These are phyloP conservation scores for Sycophila texana DNA, from an alignment of 2,888 invertebrate species.

Conservation along the genomic window DNA sequence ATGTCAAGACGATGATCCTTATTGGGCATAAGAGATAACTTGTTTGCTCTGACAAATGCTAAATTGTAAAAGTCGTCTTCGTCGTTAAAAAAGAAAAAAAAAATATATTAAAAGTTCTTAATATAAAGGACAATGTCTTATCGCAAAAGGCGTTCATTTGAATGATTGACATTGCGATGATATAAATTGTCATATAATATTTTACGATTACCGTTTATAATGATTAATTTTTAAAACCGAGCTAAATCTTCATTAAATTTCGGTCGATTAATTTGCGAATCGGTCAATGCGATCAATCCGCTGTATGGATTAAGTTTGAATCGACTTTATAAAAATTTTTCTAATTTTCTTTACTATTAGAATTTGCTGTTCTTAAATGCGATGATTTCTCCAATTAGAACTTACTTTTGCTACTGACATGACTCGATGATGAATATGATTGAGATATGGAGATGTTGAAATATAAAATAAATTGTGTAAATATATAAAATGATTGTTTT, in stretches of 20 bases:
- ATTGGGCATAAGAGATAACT: slow-evolving; percentile 23
- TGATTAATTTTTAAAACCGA: slow-evolving; percentile 27
- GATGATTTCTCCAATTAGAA: slow-evolving; percentile 58
- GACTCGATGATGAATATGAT: slow-evolving; percentile 70
- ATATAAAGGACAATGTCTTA: slow-evolving; percentile 32
- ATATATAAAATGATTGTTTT: slow-evolving; percentile 63
- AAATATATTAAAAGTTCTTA: slow-evolving; percentile 30
- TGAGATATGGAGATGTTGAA: slow-evolving; percentile 71
- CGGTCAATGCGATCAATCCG: slow-evolving; percentile 1
- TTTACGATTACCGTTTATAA: slow-evolving; percentile 14
- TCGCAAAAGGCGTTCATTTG: slow-evolving; percentile 21
- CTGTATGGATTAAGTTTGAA: slow-evolving; percentile 15
- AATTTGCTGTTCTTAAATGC: slow-evolving; percentile 32
- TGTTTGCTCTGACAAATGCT: slow-evolving; percentile 25
- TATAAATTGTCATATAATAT: slow-evolving; percentile 21
- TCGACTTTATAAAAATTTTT: slow-evolving; percentile 14
- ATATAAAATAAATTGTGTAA: slow-evolving; percentile 75
- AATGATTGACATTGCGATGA: slow-evolving; percentile 27
- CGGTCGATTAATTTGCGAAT: slow-evolving; percentile 8
- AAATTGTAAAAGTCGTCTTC: slow-evolving; percentile 31
- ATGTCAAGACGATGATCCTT: neutral
- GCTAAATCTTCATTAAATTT: slow-evolving; percentile 21
- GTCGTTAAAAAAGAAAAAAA: slow-evolving; percentile 37
- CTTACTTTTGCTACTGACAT: slow-evolving; percentile 70
- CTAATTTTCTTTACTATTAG: slow-evolving; percentile 18